These are phyloP conservation scores for Tribolium freemani DNA, from an alignment of 2,888 invertebrate genomes.

Conservation along the genomic window DNA sequence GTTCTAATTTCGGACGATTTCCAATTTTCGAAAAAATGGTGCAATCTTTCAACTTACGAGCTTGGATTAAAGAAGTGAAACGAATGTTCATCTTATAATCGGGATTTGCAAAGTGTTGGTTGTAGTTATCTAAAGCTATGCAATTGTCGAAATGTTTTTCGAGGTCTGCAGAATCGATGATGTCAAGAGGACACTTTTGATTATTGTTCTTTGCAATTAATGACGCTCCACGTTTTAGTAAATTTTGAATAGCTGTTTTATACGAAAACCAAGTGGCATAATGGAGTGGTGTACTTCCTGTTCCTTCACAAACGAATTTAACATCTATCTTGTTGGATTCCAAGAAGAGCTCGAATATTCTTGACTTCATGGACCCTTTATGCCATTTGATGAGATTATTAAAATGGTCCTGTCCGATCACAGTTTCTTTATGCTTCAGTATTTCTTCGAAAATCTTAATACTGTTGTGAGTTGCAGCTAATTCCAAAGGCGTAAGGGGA, in stretches of 20 bases:
- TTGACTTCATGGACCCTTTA: neutral
- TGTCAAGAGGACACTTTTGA: slow-evolving; percentile 7
- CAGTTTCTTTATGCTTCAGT: slow-evolving; percentile 3
- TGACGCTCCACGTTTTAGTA: slow-evolving; percentile 6
- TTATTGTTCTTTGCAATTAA: slow-evolving; percentile 1
- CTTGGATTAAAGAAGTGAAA: slow-evolving; percentile 10
- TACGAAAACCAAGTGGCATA: slow-evolving; percentile 24
- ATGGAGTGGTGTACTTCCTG: slow-evolving; percentile 29
- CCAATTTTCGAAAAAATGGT: slow-evolving; percentile 23
- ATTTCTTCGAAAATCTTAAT: slow-evolving; percentile 12
- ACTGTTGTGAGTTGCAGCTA: slow-evolving; percentile 9
- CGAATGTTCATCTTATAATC: slow-evolving; percentile 32
- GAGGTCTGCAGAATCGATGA: slow-evolving; percentile 16
- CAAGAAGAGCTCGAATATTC: slow-evolving; percentile 15
- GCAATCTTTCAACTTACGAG: neutral
- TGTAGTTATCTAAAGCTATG: slow-evolving; percentile 5
- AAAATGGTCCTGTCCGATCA: slow-evolving; percentile 5
- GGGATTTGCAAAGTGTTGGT: slow-evolving; percentile 8
- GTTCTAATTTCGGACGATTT: slow-evolving; percentile 7
- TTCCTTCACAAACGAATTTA: neutral
- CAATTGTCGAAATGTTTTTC: slow-evolving; percentile 23
- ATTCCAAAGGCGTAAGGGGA: slow-evolving; percentile 11
- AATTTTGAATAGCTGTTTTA: slow-evolving; percentile 25
- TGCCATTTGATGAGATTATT: slow-evolving; percentile 15
- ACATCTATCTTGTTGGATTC: slow-evolving; percentile 30